These are phyloP conservation scores for Phania funesta DNA, from an alignment of 2,888 invertebrate genomes.

Conservation along the genomic window DNA sequence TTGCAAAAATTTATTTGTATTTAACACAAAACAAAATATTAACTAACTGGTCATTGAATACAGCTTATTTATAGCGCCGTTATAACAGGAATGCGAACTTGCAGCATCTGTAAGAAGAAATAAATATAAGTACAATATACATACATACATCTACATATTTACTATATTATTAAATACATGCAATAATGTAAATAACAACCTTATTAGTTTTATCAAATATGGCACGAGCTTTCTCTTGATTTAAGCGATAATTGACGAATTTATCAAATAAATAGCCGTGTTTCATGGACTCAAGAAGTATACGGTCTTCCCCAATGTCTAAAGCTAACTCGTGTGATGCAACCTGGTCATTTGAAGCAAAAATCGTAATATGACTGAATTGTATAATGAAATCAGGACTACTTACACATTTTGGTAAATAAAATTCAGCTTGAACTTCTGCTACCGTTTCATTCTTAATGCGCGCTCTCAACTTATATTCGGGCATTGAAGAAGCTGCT, in stretches of 20 bases:
- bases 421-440: slow-evolving; percentile 78
- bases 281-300: slow-evolving; percentile 85
- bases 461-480: slow-evolving; percentile 83
- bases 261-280: slow-evolving; percentile 85
- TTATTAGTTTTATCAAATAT: slow-evolving; percentile 82
- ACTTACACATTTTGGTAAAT: slow-evolving; percentile 79
- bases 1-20: too few relatives aligned
- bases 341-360: slow-evolving; percentile 79
- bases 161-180: neutral
- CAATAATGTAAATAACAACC: slow-evolving; percentile 74
- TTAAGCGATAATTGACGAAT: slow-evolving; percentile 85
- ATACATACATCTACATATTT: too few relatives aligned
- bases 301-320: slow-evolving; percentile 88
- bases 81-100: slow-evolving; percentile 76
- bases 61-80: slow-evolving; percentile 20
- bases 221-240: slow-evolving; percentile 82
- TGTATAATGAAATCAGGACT: neutral
- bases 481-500: slow-evolving; percentile 80
- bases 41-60: neutral
- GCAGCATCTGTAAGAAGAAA: slow-evolving; percentile 76
- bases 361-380: neutral
- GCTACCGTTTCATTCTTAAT: slow-evolving; percentile 79
- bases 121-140: neutral
- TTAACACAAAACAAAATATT: too few relatives aligned
- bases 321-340: slow-evolving; percentile 84